Conservation (phyloP, 30 jellyfish, hydroid and myxozoan genomes). For the Hydractinia symbiolongicarpus region DNA sequence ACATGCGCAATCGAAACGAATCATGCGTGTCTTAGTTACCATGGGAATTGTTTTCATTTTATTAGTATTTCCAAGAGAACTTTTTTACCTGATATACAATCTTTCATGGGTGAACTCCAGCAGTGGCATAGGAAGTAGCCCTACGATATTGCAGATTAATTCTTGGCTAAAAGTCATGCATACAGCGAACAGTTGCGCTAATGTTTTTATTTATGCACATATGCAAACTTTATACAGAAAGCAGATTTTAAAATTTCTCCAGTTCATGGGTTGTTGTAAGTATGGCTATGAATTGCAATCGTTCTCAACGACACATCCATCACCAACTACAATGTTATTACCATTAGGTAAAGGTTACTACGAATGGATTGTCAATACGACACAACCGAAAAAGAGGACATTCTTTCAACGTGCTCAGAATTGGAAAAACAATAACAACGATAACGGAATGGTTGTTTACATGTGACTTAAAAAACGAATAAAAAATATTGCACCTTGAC, state of each 20-base stretch:
- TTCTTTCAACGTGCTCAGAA: conserved; percentile 6
- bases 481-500: too few relatives aligned
- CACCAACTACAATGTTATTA: conserved; percentile 4
- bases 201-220: conserved; percentile 76
- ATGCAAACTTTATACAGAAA: conserved; percentile 51
- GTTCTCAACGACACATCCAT: conserved; percentile 1
- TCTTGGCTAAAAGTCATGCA: conserved; percentile 75
- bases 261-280: conserved; percentile 22
- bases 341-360: too few relatives aligned
- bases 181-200: conserved; percentile 82
- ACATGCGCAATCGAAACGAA: conserved; percentile 35
- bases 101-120: conserved; percentile 52
- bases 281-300: background rate
- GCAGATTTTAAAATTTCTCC: background rate
- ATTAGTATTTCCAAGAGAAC: conserved; percentile 75
- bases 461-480: too few relatives aligned
- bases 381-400: background rate
- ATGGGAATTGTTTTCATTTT: conserved; percentile 54
- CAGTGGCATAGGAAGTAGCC: conserved; percentile 37
- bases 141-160: conserved; percentile 21
- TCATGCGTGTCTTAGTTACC: conserved; percentile 35
- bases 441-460: too few relatives aligned
- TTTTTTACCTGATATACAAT: conserved; percentile 37
- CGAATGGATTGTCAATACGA: background rate
- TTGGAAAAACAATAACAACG: background rate